Evolutionary conservation across 2,888 invertebrate genomes (phyloP).

Genomic region (Ormyrus rosae): DNA sequence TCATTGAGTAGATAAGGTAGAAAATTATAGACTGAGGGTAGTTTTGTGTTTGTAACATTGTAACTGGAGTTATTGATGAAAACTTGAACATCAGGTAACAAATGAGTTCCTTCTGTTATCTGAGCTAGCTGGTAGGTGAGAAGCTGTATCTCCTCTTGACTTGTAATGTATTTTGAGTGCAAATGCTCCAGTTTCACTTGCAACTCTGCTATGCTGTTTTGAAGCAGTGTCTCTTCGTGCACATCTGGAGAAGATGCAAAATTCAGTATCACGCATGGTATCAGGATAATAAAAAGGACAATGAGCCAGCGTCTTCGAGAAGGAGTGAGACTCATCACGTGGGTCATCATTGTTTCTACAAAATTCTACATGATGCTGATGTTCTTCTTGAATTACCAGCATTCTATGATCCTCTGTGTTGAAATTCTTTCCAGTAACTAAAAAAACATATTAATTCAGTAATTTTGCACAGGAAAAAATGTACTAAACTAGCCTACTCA

Average conservation of each 20-base stretch:
- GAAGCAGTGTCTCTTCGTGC: constrained; percentile 68
- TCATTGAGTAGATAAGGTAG: constrained; percentile 91
- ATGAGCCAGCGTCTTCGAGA: constrained; percentile 69
- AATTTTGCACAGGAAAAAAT: neutral
- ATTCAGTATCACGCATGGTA: constrained; percentile 70
- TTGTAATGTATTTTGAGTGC: constrained; percentile 86
- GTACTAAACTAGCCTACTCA: too few relatives aligned
- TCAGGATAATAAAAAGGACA: constrained; percentile 66
- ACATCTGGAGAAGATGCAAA: constrained; percentile 68
- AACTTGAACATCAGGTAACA: constrained; percentile 71
- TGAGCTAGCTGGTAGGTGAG: constrained; percentile 81
- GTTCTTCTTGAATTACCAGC: constrained; percentile 21
- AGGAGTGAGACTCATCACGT: constrained; percentile 67
- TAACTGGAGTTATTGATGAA: constrained; percentile 74
- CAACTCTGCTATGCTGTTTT: constrained; percentile 82
- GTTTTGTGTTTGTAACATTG: constrained; percentile 78
- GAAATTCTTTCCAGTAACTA: neutral
- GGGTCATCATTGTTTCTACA: constrained; percentile 65
- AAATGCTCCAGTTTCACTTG: constrained; percentile 87
- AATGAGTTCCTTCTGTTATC: constrained; percentile 68
- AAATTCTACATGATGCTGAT: constrained; percentile 58
- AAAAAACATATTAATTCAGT: neutral
- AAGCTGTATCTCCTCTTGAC: constrained; percentile 86
- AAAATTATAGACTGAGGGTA: constrained; percentile 90
- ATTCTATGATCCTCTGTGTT: constrained; percentile 28